These are phyloP conservation scores for Dermochelys coriacea DNA, from an alignment of 2,797 vertebrate genomes.

Conservation along the genomic window DNA sequence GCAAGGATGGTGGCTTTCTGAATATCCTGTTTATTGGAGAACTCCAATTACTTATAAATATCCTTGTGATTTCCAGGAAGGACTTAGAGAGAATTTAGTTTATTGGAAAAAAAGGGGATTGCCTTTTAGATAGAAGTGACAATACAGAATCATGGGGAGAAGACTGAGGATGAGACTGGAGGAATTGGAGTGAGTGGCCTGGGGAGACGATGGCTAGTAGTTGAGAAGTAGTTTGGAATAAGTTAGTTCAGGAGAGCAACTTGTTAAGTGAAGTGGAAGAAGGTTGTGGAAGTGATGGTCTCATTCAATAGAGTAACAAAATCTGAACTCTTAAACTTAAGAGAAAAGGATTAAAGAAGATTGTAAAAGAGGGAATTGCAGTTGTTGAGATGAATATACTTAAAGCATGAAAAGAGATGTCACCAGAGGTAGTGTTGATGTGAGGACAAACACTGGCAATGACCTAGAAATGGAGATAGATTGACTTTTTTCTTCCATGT, in stretches of 20 bases:
- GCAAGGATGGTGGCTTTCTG: neutral
- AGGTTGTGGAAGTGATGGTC: neutral
- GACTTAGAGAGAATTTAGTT: neutral
- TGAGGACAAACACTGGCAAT: neutral
- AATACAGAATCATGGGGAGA: neutral
- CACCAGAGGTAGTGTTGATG: accelerated
- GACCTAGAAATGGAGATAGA: neutral
- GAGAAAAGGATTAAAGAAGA: neutral
- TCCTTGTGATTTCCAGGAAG: neutral
- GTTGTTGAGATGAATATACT: neutral
- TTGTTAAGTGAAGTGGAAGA: neutral
- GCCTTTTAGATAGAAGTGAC: neutral
- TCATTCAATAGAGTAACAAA: neutral
- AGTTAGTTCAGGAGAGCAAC: neutral
- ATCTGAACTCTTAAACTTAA: neutral
- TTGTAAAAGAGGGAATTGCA: neutral
- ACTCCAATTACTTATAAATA: neutral
- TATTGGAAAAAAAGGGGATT: neutral
- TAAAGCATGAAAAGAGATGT: neutral
- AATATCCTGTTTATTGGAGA: neutral
- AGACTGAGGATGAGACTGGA: neutral
- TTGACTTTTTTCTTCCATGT: neutral
- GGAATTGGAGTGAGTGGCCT: neutral
- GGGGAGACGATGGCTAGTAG: neutral
- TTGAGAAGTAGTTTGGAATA: neutral